Evolutionary conservation across 2,797 vertebrate genomes (phyloP), one percentile per base, ranked within the genome.

Genomic region (Oreortyx pictus): DNA sequence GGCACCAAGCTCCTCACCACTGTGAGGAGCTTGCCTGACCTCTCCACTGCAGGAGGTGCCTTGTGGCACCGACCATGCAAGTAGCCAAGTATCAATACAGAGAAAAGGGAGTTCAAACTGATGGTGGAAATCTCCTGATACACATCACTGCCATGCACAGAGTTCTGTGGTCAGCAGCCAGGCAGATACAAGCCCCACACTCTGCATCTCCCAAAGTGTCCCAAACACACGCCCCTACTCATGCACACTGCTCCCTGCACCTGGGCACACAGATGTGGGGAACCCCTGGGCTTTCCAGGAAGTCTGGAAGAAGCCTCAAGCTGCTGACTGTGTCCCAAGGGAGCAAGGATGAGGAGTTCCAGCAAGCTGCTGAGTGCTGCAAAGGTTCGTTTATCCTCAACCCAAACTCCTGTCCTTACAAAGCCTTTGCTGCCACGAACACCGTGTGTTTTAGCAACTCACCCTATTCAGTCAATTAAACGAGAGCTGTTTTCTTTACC

Each of bases 241-340:
- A 24, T 39, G 24, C 9, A 17, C 9, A 1, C 49, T 33, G 25
- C 43, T 11, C 50, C 2, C 0, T 17, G 13, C 0, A 1, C 22
- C 66, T 8, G 19, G 35, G 41, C 52, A 24, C 11, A 54, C 29
- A 7, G 7, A 4, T 24, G 27, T 52, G n/a, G 22, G 44, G 23
- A 50, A 18, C 41, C 35, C 24, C 70, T 20, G 33, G 56, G 64
- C 74, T 91, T 89, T 85, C 90, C 35, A 71, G 56, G 83, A 88
- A 88, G 60, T 25, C 88, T 33, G 46, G 59, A 61, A 79, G 78
- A 87, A 85, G 61, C 54, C 19, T 57, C 1, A 1, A 64, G 47
- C 24, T 52, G 61, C 76, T 86, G 52, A 57, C 23, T 62, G 39
- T 17, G 59, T 59, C 85, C 77, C 92, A 62, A 6, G 18, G 2